These are phyloP conservation scores for Hiodon alosoides DNA, from an alignment of 2,113 vertebrate species.

Conservation along the genomic window DNA sequence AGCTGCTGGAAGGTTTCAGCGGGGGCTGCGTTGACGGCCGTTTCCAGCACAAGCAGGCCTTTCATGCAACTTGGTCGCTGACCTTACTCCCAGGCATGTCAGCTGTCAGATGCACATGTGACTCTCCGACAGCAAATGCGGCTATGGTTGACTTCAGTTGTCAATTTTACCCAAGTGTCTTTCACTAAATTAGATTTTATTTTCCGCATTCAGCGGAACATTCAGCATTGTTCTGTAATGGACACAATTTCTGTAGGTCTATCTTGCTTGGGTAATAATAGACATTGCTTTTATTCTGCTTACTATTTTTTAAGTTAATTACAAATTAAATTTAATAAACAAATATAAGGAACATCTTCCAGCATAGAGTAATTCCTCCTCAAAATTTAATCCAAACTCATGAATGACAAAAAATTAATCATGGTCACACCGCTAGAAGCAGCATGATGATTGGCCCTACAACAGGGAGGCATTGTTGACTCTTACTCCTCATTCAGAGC, in stretches of 20 bases:
- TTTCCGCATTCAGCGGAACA: too few relatives aligned
- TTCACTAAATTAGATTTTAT: conserved; percentile 7
- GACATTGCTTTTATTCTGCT: too few relatives aligned
- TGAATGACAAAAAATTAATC: neutral
- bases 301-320: too few relatives aligned
- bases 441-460: neutral
- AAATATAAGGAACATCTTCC: too few relatives aligned
- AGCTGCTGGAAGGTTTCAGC: neutral
- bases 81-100: neutral
- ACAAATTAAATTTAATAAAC: too few relatives aligned
- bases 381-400: neutral
- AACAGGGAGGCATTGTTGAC: too few relatives aligned
- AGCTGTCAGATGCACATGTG: neutral
- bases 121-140: neutral
- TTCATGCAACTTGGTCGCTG: conserved; percentile 3
- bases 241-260: too few relatives aligned
- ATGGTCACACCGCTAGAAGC: neutral
- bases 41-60: conserved; percentile 4
- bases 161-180: neutral
- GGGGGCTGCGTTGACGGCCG: neutral
- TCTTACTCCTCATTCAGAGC: conserved; percentile 94
- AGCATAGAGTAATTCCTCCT: too few relatives aligned
- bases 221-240: too few relatives aligned
- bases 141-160: neutral
- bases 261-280: too few relatives aligned